Conservation (phyloP, 2,888 invertebrate genomes). For the Halictus quadricinctus region DNA sequence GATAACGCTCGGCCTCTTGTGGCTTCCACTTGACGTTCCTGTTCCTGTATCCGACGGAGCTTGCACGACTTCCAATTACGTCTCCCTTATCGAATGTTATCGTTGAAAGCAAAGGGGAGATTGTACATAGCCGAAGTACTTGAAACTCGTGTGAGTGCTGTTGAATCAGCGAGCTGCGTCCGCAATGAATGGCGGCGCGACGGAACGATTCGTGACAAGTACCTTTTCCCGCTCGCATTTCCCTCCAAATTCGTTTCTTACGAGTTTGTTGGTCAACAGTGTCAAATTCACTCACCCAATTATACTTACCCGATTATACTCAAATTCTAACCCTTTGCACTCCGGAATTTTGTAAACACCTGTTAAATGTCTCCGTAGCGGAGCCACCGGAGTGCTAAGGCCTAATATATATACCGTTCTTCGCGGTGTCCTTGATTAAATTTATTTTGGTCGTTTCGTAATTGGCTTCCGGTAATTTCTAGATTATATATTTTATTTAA, state of each 20-base stretch:
- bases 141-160: constrained; percentile 35
- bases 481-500: not conserved
- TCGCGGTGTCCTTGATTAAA: no score
- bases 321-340: not conserved
- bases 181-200: constrained; percentile 5
- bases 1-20: constrained; percentile 20
- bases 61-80: constrained; percentile 49
- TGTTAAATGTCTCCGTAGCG: no score
- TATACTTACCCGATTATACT: not conserved
- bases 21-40: constrained; percentile 24
- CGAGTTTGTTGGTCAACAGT: no score
- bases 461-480: not conserved
- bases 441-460: not conserved
- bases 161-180: constrained; percentile 4
- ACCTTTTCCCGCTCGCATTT: constrained; percentile 33
- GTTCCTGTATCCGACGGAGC: constrained; percentile 15
- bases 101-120: constrained; percentile 25
- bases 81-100: constrained; percentile 7
- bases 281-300: not conserved
- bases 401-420: no score
- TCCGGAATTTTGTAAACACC: no score
- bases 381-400: no score
- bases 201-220: constrained; percentile 38
- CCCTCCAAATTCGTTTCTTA: not conserved
- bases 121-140: constrained; percentile 45